Evolutionary conservation across 2,797 vertebrate genomes (phyloP).

Genomic region (Chelon auratus): DNA sequence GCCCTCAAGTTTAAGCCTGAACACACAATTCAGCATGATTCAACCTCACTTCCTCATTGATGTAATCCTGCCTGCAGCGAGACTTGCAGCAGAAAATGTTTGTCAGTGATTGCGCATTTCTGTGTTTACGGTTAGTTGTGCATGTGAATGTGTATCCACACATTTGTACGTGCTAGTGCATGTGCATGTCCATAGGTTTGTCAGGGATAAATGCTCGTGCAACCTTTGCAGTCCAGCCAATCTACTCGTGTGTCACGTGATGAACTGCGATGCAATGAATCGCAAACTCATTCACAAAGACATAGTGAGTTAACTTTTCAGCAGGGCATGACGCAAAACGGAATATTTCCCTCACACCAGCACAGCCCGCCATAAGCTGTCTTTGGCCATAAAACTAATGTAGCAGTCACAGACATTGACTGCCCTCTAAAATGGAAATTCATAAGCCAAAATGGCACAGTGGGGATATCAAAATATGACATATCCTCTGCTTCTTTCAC

Average conservation of each 20-base stretch:
- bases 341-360: conserved; percentile 25
- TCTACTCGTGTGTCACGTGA: not conserved
- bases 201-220: conserved; percentile 4
- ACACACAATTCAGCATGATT: conserved; percentile 39
- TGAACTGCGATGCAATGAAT: no score
- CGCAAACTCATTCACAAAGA: conserved; percentile 28
- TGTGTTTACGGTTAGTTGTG: conserved; percentile 12
- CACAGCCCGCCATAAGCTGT: conserved; percentile 53
- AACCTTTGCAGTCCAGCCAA: not conserved
- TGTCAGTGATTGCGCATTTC: conserved; percentile 4
- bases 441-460: conserved; percentile 64
- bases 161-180: not conserved
- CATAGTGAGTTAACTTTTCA: conserved; percentile 41
- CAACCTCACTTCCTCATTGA: conserved; percentile 41
- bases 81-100: conserved; percentile 29
- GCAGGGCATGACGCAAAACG: conserved; percentile 23
- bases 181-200: not conserved
- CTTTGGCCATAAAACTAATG: conserved; percentile 67
- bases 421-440: conserved; percentile 78
- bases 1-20: conserved; percentile 38
- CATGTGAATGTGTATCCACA: not conserved
- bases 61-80: conserved; percentile 42
- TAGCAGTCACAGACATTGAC: conserved; percentile 62
- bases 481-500: conserved; percentile 40
- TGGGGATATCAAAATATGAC: conserved; percentile 73